Evolutionary conservation across 2,888 invertebrate genomes (phyloP).

Genomic region (Acleris literana): DNA sequence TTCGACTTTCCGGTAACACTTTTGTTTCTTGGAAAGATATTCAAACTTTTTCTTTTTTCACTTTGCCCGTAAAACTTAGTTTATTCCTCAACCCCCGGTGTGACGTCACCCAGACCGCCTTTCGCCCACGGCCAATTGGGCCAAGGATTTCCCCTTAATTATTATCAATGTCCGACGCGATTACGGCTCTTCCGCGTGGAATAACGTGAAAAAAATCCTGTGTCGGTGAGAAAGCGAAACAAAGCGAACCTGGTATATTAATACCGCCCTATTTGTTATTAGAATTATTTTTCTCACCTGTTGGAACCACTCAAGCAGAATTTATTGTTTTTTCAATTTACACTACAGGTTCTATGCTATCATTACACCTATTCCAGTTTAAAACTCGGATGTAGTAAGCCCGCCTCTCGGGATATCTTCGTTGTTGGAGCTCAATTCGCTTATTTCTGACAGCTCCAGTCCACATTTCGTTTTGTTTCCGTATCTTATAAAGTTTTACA

Average conservation of each 20-base stretch:
- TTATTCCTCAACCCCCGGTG: conserved; percentile 7
- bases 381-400: conserved; percentile 5
- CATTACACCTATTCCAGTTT: neutral
- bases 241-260: conserved; percentile 1
- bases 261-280: neutral
- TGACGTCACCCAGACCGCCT: conserved; percentile 43
- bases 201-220: conserved; percentile 7
- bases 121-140: conserved; percentile 42
- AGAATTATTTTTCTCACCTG: neutral
- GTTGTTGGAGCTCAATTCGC: neutral
- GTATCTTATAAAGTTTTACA: conserved; percentile 13
- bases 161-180: conserved; percentile 47
- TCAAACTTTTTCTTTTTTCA: conserved; percentile 18
- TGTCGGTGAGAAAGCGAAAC: conserved; percentile 2
- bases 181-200: conserved; percentile 39
- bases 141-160: conserved; percentile 54
- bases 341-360: neutral
- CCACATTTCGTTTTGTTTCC: conserved; percentile 21
- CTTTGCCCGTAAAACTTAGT: conserved; percentile 20
- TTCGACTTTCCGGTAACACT: conserved; percentile 15
- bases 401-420: conserved; percentile 1
- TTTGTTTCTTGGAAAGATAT: conserved; percentile 20
- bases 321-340: too few species aligned
- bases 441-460: conserved; percentile 11
- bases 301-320: too few species aligned